Evolutionary conservation across 2,113 vertebrate genomes (phyloP), one percentile per base, ranked within the genome.

Genomic region (Cyanoliseus patagonus): DNA sequence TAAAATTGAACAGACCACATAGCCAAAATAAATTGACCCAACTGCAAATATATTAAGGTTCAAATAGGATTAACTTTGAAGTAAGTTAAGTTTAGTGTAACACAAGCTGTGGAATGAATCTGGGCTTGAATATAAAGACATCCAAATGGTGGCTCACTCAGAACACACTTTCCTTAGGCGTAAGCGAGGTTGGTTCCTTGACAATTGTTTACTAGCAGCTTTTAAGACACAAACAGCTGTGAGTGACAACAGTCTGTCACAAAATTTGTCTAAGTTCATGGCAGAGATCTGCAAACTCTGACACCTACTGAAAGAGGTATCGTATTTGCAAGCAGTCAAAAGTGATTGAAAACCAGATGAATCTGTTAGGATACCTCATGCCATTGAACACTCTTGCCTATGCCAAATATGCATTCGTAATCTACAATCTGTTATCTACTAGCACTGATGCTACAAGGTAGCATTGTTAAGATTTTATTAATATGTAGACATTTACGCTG

Each of bases 241-340:
- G 96, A 97, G 94, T 97, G 97, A 95, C 95, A 98, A 95, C 92
- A 95, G 75, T 96, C 95, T 97, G 94, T 97, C 95, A 96, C 89
- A 97, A 95, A 97, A 96, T 89, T 92, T 94, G 95, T 91, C 92
- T 92, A 97, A 97, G 95, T 96, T 97, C 95, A 96, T 88, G 96
- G 77, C 92, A 95, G 88, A 97, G 94, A 97, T 92, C 89, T 97
- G 92, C 91, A 96, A 96, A 97, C 90, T 97, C 91, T 97, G 92
- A 94, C 95, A 97, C 75, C 95, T 94, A 95, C 83, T 94, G 92
- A 95, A 95, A 96, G 93, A 97, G 95, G 83, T 97, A 91, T 95
- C 53, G 92, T 86, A 88, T 92, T 94, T 87, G 93, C 83, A 97
- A 88, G 83, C 86, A 95, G 83, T 91, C 92, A 97, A 93, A 95